Evolutionary conservation across 2,888 invertebrate genomes (phyloP).

Genomic region (Leptinotarsa tumamoca): DNA sequence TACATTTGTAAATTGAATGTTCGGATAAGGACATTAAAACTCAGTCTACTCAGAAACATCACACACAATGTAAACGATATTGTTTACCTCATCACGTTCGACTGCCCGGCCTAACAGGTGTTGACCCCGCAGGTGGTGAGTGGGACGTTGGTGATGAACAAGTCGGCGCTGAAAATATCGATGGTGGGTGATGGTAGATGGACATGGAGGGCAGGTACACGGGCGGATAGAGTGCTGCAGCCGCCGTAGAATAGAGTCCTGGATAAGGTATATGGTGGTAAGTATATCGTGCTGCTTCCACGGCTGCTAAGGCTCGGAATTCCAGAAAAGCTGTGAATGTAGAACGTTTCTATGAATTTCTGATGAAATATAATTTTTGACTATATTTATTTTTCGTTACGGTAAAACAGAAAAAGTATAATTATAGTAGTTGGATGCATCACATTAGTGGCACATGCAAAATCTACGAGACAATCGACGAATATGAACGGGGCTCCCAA

Average conservation of each 20-base stretch:
- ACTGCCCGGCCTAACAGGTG: conserved; percentile 50
- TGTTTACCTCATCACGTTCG: conserved; percentile 58
- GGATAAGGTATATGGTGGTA: conserved; percentile 55
- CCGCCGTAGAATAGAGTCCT: conserved; percentile 50
- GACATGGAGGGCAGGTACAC: conserved; percentile 59
- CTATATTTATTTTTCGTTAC: too few species aligned
- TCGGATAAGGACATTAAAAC: neutral
- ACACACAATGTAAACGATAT: neutral
- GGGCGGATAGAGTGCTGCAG: conserved; percentile 58
- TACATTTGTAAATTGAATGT: too few species aligned
- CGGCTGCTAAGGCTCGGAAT: conserved; percentile 58
- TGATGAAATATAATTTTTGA: too few species aligned
- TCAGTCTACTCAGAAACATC: neutral
- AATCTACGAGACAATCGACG: too few species aligned
- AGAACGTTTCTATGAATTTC: conserved; percentile 15
- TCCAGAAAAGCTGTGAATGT: conserved; percentile 59
- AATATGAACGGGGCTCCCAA: too few species aligned
- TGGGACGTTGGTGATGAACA: conserved; percentile 41
- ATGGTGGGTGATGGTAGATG: conserved; percentile 54
- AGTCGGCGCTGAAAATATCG: conserved; percentile 52
- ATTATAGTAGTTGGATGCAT: too few species aligned
- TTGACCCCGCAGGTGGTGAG: conserved; percentile 37
- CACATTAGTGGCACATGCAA: too few species aligned
- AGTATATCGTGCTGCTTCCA: conserved; percentile 58
- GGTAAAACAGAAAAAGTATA: too few species aligned